phyloP scores from a whole-genome alignment of 2,888 invertebrate genomes.

The Carterocephalus palaemon region DNA sequence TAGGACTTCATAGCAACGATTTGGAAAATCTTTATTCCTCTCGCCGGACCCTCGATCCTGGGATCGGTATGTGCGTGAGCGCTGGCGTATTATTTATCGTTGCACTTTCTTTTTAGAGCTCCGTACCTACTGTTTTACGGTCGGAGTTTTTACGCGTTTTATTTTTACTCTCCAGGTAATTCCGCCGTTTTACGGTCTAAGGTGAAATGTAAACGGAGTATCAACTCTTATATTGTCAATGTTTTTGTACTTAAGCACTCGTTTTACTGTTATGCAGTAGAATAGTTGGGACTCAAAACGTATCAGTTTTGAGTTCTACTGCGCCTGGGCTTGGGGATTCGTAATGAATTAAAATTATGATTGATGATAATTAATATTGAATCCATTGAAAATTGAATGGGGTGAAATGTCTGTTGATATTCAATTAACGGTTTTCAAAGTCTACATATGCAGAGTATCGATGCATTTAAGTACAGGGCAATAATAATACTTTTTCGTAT shows the following conservation, averaged over 20 bases:
- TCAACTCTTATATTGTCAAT: slow-evolving; percentile 7
- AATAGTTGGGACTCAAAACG: too few relatives aligned
- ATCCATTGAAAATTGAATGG: too few relatives aligned
- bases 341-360: too few relatives aligned
- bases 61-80: slow-evolving; percentile 44
- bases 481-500: slow-evolving; percentile 4
- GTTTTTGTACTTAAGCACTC: slow-evolving; percentile 3
- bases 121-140: slow-evolving; percentile 47
- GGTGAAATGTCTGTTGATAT: too few relatives aligned
- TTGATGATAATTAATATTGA: too few relatives aligned
- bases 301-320: too few relatives aligned
- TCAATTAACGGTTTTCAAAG: too few relatives aligned
- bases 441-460: too few relatives aligned
- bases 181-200: slow-evolving; percentile 16
- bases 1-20: slow-evolving; percentile 68
- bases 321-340: too few relatives aligned
- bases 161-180: slow-evolving; percentile 45
- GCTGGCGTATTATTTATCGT: slow-evolving; percentile 58
- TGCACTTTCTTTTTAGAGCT: slow-evolving; percentile 41
- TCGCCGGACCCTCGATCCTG: slow-evolving; percentile 48
- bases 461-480: too few relatives aligned
- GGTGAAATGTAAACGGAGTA: slow-evolving; percentile 16
- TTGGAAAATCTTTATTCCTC: slow-evolving; percentile 68
- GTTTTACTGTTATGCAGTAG: slow-evolving; percentile 13
- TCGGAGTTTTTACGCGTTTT: slow-evolving; percentile 45